Base-by-base conservation (phyloP, 2,888 invertebrate genomes). In the Acleris laterana region DNA sequence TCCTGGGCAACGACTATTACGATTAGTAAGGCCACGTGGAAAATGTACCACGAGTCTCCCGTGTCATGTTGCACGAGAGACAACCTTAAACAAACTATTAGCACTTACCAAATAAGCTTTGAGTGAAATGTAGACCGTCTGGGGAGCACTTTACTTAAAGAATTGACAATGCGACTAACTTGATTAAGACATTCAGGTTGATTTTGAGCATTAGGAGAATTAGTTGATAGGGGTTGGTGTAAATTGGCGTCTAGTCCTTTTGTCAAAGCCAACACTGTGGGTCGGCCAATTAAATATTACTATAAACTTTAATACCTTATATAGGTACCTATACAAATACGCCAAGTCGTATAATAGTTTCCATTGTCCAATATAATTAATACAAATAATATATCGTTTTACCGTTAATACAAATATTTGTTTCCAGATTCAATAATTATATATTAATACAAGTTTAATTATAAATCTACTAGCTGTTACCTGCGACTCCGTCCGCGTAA, bases 11-110 rank as follows among this genome's bases (percentile, higher is more conserved):
- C 22, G 17, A 55, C 38, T 49, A 22, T 22, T 22, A 20, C 16
- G 60, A 59, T 64, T 53, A 65, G 49, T 48, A 20, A 64, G 42
- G 42, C 65, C 65, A 65, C 65, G 65, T 60, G 60, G 55, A 28
- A n/a, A 22, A 53, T 46, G 3, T 57, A 57, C 38, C 11, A 38
- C 38, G 44, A 46, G 56, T 46, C n/a, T n/a, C n/a, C n/a, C n/a
- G n/a, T 17, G 48, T 53, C 42, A n/a, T n/a, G n/a, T 28, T 60
- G 32, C 49, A 55, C 49, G 42, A 42, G 46, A 22, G 13, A 58
- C 28, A 48, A 44, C 25, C 46, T 57, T 46, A 42, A 57, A 16
- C 17, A 57, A 46, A 57, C 11, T 9, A 17, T 57, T 52, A 22
- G 17, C 17, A 17, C 44, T 44, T 46, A 46, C 16, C 51, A 42